Evolutionary conservation across 2,888 invertebrate genomes (phyloP).

Genomic region (Drosophila stalkeri): DNA sequence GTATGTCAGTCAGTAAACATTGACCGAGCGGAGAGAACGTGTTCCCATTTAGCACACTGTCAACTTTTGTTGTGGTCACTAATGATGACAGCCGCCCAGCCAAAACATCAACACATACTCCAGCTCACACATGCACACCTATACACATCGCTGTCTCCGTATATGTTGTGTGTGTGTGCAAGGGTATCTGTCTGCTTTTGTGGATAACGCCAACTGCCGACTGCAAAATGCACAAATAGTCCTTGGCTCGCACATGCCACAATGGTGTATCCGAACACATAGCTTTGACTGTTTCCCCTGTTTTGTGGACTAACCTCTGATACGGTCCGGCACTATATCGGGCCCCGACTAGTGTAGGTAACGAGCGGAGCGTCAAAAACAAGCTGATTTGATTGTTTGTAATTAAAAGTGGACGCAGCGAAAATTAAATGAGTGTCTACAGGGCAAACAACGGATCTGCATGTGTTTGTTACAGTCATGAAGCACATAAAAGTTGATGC

Average conservation of each 20-base stretch:
- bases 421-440: conserved; percentile 75
- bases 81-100: conserved; percentile 76
- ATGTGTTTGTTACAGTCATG: conserved; percentile 15
- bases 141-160: conserved; percentile 2
- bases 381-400: conserved; percentile 82
- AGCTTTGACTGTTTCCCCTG: neutral
- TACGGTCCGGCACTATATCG: neutral
- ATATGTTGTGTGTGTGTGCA: conserved; percentile 7
- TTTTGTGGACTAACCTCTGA: neutral
- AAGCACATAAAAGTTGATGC: conserved; percentile 68
- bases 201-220: conserved; percentile 26
- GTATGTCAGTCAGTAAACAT: conserved; percentile 27
- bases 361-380: conserved; percentile 48
- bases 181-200: conserved; percentile 32
- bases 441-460: conserved; percentile 19
- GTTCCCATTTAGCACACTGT: conserved; percentile 74
- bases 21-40: conserved; percentile 36
- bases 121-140: neutral
- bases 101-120: conserved; percentile 60
- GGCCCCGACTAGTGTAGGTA: conserved; percentile 29
- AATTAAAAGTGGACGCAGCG: conserved; percentile 77
- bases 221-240: conserved; percentile 61
- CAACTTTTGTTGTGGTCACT: conserved; percentile 80
- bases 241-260: conserved; percentile 37
- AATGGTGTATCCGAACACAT: conserved; percentile 21